Evolutionary conservation across 2,113 vertebrate species (phyloP).

Genomic region (Platysternon megacephalum): DNA sequence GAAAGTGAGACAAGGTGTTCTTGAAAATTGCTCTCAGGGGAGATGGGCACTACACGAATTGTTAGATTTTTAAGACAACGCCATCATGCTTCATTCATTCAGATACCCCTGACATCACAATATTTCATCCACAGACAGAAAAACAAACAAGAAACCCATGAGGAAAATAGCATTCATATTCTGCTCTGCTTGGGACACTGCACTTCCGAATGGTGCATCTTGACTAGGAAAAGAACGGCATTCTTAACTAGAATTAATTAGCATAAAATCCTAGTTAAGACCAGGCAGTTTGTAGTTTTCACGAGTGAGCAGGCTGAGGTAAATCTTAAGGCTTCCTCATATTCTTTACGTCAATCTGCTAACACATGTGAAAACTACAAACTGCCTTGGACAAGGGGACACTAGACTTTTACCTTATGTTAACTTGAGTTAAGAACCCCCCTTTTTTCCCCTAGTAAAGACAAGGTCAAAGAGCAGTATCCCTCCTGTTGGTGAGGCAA

Average conservation of each 20-base stretch:
- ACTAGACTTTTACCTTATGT: no score
- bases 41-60: not conserved
- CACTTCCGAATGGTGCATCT: not conserved
- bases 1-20: not conserved
- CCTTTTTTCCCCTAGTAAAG: not conserved
- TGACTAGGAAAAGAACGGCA: not conserved
- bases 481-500: not conserved
- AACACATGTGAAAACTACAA: not conserved
- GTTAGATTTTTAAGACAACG: not conserved
- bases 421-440: no score
- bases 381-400: not conserved
- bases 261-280: not conserved
- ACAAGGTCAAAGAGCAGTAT: not conserved
- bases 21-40: not conserved
- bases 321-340: no score
- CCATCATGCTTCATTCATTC: not conserved
- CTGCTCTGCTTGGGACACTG: not conserved
- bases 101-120: not conserved
- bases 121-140: not conserved
- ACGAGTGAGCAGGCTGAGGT: not conserved
- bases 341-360: not conserved
- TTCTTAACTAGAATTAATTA: not conserved
- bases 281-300: not conserved
- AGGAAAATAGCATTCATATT: not conserved
- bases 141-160: not conserved